Base-by-base conservation (phyloP, 2,888 invertebrate genomes). In the Dolomedes plantarius region DNA sequence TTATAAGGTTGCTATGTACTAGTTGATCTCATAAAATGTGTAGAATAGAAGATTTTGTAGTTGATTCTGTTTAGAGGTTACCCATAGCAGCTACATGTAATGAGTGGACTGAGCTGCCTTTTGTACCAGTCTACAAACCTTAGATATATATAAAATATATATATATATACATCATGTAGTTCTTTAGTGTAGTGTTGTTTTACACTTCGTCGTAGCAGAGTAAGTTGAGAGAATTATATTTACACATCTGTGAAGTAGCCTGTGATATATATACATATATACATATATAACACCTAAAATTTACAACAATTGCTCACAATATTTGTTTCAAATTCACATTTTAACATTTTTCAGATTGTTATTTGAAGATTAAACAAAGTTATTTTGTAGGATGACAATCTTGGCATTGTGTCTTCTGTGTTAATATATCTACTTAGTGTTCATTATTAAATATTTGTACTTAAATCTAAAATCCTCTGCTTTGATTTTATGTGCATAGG, bases 201-300 rank as follows among this genome's bases (percentile, higher is more conserved):
- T 86, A 86, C 80, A 86, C 80, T 86, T 86, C 62, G 79, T 86
- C 68, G 86, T 86, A 86, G 86, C 76, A 72, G 83, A 76, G 79
- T 86, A 71, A 73, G 74, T 86, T 86, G 86, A 86, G 86, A 86
- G 86, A 86, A 80, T 80, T 86, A 86, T 86, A 86, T 86, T 86
- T 86, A 86, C 86, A 86, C 86, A 80, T 86, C 67, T 86, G 86
- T 86, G 86, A 80, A 80, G 80, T 86, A 86, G 86, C 86, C 86
- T 86, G 86, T 86, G 86, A 86, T 86, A 86, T 86, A 75, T 86
- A 86, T 86, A 80, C 80, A 86, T 86, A 86, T 79, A 86, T 86
- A 85, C 75, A 86, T 79, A 78, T 85, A 86, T 86, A 86, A 86
- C 86, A 86, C 86, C 78, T 86, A 86, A 86, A 86, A 80, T 86